Evolutionary conservation across 2,113 vertebrate species (phyloP), one percentile per base, ranked within the genome.

Genomic region (Caretta caretta): DNA sequence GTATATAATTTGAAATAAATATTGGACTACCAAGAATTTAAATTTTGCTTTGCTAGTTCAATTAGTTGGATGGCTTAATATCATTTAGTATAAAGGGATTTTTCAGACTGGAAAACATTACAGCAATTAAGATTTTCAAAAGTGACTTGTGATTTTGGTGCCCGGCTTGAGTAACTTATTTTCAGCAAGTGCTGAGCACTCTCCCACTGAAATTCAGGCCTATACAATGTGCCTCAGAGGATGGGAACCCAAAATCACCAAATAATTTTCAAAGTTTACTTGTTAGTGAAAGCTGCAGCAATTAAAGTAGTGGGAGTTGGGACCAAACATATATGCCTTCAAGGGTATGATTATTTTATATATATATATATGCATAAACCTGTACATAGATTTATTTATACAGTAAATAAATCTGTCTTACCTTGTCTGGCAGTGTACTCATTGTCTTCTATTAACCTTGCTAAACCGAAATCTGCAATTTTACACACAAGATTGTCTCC

Each of bases 361-460:
- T 49, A 5, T 42, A 42, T 8, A 78, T 69, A 49, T 1, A 86
- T 12, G 2, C 16, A 35, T 29, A n/a, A 80, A 42, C 42, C 5
- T 42, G 42, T 75, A 96, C 94, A 1, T 10, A 4, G 22, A 83
- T 35, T 91, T 90, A 91, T 22, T 78, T 76, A 81, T 59, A 57
- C 17, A 86, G 81, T 38, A 93, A 94, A 96, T 80, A 89, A 91
- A 80, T 65, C 0, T 0, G 92, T 94, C 97, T 97, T 97, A 99
- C 99, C 99, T 99, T 99, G 99, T 96, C 99, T 99, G 84, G 99
- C 99, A 5, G 99, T 99, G 95, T 99, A 99, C 95, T 99, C 99
- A 97, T 99, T 99, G 98, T 99, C 99, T 97, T 99, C 99, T 97
- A 99, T 99, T 98, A 99, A 98, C 96, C 99, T 98, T 98, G 99